Base-by-base conservation (phyloP, 2,888 invertebrate genomes). In the Ectemnius cavifrons region DNA sequence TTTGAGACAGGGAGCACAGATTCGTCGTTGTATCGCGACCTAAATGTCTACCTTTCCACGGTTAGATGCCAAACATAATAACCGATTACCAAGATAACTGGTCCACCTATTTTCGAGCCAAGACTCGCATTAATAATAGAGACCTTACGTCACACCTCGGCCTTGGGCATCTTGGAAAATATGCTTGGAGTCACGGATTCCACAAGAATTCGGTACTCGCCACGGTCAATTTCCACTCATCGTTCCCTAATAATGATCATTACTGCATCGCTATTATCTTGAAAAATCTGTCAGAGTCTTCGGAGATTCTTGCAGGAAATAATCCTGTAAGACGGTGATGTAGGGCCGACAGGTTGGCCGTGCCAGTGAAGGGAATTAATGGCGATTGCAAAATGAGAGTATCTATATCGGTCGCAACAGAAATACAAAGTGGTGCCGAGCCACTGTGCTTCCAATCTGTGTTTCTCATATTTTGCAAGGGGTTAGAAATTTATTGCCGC, bases 71-170 rank as follows among this genome's bases (percentile, higher is more conserved):
- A 88, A 88, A 86, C 86, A 87, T 88, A 89, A 89, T 89, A 89
- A 89, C 86, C 85, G 86, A 89, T 89, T 86, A 87, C 87, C 80
- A 82, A 89, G 89, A 89, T 89, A 88, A 89, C 88, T 85, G 83
- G 83, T 84, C 84, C 82, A 80, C 84, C 86, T 88, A 87, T 89
- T 89, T 85, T 85, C 86, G 86, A 89, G 89, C 88, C 84, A 86
- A 88, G 86, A 86, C 83, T 73, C 81, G 84, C 83, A 88, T 88
- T 88, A 89, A 89, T 88, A 89, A 89, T 89, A 88, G 88, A 84
- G 80, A 57, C 56, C 76, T 88, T 89, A 80, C 89, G 86, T 86
- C 85, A 89, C 71, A 68, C 72, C 68, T 77, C 82, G 83, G 81
- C 84, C 84, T 86, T 83, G 83, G 82, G 58, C 59, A 60, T 73